A percentile compares a stretch with the other conserved stretches of the same genome.
Evolutionary conservation across 2,113 vertebrate species (phyloP).

Genomic region (Diadophis punctatus): DNA sequence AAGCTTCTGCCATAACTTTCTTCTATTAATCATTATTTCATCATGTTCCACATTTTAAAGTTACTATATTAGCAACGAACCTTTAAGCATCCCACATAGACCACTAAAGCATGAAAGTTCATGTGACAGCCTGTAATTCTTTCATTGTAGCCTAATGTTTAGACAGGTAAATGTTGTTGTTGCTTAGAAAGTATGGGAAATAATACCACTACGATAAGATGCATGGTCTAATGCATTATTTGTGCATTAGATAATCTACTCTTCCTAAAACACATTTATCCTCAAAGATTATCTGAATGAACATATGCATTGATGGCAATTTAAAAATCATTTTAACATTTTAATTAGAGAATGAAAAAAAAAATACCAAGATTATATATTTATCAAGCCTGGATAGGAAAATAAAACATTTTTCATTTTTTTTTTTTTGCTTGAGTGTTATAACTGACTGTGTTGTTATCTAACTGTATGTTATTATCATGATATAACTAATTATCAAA

Average conservation of each 20-base stretch:
- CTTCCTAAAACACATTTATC: not conserved
- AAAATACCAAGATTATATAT: not conserved
- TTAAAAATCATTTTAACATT: not conserved
- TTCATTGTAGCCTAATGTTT: slow-evolving; percentile 9
- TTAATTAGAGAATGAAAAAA: not conserved
- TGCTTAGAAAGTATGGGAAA: not conserved
- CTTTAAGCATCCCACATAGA: not conserved
- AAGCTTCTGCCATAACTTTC: not conserved
- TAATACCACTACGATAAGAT: not conserved
- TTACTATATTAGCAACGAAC: not conserved
- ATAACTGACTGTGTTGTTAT: not conserved
- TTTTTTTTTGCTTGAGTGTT: not conserved
- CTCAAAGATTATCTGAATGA: not conserved
- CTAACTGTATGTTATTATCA: not conserved
- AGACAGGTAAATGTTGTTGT: slow-evolving; percentile 5
- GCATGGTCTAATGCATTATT: not conserved
- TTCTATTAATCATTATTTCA: slow-evolving; percentile 6
- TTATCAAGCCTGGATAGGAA: not conserved
- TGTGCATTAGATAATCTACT: slow-evolving; percentile 18
- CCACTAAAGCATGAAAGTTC: slow-evolving; percentile 1
- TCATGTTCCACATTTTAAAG: not conserved
- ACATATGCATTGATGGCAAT: not conserved
- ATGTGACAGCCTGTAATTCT: not conserved
- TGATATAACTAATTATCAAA: not conserved
- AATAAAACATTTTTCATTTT: not conserved